Evolutionary conservation across 2,797 vertebrate species (phyloP).

Genomic region (Xyrichtys novacula): DNA sequence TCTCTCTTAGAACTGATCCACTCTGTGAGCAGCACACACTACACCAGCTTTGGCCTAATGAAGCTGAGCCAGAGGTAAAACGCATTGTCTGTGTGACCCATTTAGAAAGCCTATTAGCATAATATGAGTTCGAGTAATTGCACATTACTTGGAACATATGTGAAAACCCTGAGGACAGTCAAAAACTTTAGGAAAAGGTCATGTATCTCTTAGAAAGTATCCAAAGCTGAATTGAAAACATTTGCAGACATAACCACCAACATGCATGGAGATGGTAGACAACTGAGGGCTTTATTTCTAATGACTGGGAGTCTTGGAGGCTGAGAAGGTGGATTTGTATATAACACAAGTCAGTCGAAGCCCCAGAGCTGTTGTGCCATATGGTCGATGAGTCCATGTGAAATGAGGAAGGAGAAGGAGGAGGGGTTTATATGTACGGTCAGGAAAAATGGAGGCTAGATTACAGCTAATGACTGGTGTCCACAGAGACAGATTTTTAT

Average conservation of each 20-base stretch:
- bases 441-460: conserved; percentile 62
- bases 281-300: conserved; percentile 45
- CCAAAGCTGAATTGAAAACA: neutral
- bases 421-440: conserved; percentile 69
- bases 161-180: conserved; percentile 90
- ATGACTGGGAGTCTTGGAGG: conserved; percentile 60
- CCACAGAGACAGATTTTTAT: conserved; percentile 46
- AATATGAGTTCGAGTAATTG: conserved; percentile 93
- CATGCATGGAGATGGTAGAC: conserved; percentile 27
- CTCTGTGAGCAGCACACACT: conserved; percentile 19
- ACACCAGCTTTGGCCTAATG: conserved; percentile 28
- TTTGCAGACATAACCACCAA: conserved; percentile 18
- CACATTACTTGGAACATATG: conserved; percentile 92
- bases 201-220: conserved; percentile 70
- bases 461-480: conserved; percentile 48
- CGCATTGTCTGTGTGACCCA: conserved; percentile 88
- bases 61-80: conserved; percentile 85
- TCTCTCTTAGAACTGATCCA: conserved; percentile 17
- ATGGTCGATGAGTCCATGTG: conserved; percentile 78
- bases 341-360: conserved; percentile 71
- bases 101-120: conserved; percentile 93
- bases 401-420: conserved; percentile 45
- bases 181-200: conserved; percentile 86
- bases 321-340: conserved; percentile 75
- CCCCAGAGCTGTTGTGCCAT: conserved; percentile 82